A percentile compares a stretch with the other conserved stretches of the same genome.
phyloP scores from a whole-genome alignment of 1,140 invertebrate genomes.

The Monochamus saltuarius region DNA sequence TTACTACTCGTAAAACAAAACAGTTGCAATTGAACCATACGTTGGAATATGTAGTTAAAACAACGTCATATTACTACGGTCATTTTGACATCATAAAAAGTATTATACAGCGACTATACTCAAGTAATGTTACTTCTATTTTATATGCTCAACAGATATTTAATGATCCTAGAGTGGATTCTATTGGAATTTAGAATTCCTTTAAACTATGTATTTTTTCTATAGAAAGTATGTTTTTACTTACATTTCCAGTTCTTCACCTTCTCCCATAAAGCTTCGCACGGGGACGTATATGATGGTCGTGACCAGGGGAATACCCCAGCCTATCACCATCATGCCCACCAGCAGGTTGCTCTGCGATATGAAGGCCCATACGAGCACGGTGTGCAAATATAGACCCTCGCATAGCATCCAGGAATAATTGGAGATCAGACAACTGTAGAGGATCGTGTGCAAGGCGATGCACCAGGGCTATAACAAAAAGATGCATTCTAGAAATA shows the following conservation, averaged over 20 bases:
- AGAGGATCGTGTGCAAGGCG: constrained; percentile 77
- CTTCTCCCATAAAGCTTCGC: constrained; percentile 57
- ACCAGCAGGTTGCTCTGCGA: constrained; percentile 81
- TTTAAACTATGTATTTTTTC: too few relatives aligned
- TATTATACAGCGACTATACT: too few relatives aligned
- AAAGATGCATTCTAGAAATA: constrained; percentile 5
- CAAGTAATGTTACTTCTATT: too few relatives aligned
- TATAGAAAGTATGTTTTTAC: too few relatives aligned
- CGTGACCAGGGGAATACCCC: constrained; percentile 75
- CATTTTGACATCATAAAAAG: too few relatives aligned
- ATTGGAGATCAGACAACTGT: constrained; percentile 89
- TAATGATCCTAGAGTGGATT: too few relatives aligned
- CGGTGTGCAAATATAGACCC: constrained; percentile 90
- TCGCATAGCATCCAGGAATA: constrained; percentile 96
- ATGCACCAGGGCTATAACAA: constrained; percentile 73
- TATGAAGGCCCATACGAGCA: constrained; percentile 88
- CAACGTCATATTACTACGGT: too few relatives aligned
- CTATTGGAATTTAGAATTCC: too few relatives aligned
- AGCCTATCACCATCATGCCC: constrained; percentile 81
- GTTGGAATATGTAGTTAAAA: too few relatives aligned
- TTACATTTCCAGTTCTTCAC: constrained; percentile 37
- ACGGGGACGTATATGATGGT: constrained; percentile 67
- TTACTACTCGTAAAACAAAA: too few relatives aligned
- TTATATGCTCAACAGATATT: too few relatives aligned
- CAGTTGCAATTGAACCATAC: too few relatives aligned